phyloP scores from a whole-genome alignment of 2,797 vertebrate genomes.

The Sphenodon punctatus region DNA sequence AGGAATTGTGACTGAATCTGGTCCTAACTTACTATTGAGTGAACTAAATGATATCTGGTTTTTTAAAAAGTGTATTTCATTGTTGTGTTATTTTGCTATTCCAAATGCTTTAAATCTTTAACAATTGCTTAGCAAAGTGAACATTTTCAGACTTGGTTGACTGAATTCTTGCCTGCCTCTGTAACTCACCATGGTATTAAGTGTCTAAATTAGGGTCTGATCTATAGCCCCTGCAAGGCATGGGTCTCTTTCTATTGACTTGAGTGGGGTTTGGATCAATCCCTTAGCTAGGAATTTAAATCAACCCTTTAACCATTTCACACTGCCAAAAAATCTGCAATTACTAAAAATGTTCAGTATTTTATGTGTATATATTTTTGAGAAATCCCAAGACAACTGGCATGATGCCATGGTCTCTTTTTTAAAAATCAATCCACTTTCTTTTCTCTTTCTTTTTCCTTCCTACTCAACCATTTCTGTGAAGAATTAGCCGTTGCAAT shows the following conservation, averaged over 20 bases:
- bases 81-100: too few relatives aligned
- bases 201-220: background rate
- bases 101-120: too few relatives aligned
- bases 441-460: conserved; percentile 10
- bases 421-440: background rate
- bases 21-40: too few relatives aligned
- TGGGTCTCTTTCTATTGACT: too few relatives aligned
- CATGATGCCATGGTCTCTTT: background rate
- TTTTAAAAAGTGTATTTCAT: too few relatives aligned
- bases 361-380: background rate
- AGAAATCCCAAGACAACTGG: background rate
- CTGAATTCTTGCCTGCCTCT: fast-evolving
- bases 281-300: background rate
- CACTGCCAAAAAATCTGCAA: background rate
- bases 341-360: background rate
- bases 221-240: background rate
- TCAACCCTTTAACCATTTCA: background rate
- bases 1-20: too few relatives aligned
- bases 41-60: too few relatives aligned
- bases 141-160: background rate
- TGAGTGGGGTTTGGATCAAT: background rate
- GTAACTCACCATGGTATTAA: background rate
- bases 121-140: too few relatives aligned
- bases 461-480: conserved; percentile 6
- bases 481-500: background rate